These are phyloP conservation scores for Saxicola maurus DNA, from an alignment of 2,797 vertebrate species.

Conservation along the genomic window DNA sequence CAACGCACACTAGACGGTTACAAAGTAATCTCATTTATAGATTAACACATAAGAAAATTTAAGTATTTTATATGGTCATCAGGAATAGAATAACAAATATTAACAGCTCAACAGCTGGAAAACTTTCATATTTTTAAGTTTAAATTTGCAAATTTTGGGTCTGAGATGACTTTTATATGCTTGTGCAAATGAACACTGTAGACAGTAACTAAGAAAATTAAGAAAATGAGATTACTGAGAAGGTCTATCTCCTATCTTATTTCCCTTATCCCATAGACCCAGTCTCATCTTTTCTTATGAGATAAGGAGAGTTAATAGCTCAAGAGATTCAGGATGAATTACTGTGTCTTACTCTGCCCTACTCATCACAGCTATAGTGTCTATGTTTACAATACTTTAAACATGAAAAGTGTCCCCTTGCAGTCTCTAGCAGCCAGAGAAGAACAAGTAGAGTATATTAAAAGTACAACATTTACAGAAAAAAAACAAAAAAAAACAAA, in stretches of 20 bases:
- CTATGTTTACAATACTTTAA: neutral
- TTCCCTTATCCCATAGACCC: neutral
- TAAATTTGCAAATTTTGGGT: neutral
- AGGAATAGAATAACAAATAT: neutral
- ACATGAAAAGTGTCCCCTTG: accelerated
- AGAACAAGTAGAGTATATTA: neutral
- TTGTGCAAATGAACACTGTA: neutral
- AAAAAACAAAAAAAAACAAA: neutral
- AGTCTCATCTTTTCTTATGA: neutral
- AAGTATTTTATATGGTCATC: neutral
- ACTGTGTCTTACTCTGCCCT: neutral
- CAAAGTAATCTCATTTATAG: neutral
- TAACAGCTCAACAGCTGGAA: neutral
- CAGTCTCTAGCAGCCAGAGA: neutral
- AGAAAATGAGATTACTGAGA: neutral
- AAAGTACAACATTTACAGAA: neutral
- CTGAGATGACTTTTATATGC: neutral
- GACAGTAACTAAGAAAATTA: neutral
- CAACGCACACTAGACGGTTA: neutral
- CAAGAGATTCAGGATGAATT: neutral
- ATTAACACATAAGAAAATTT: neutral
- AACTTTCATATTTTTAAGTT: neutral
- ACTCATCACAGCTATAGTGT: neutral
- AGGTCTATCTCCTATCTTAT: neutral
- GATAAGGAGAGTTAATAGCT: neutral